A percentile compares a stretch with the other conserved stretches of the same genome.
These are phyloP conservation scores for Limenitis camilla DNA, from an alignment of 2,888 invertebrate genomes.

Conservation along the genomic window DNA sequence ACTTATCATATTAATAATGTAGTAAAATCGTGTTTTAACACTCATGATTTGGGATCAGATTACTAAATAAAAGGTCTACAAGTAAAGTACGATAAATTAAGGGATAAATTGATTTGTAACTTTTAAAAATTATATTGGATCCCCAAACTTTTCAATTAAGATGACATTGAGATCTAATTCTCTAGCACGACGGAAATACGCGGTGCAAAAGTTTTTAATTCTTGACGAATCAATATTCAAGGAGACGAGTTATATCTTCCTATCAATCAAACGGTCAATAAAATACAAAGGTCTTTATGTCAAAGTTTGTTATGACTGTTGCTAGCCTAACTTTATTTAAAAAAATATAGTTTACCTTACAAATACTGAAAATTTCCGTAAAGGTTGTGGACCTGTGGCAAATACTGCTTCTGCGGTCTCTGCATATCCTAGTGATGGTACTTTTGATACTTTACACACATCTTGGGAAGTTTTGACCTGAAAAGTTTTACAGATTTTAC, in stretches of 20 bases:
- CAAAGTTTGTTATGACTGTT: not conserved
- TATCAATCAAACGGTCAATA: not conserved
- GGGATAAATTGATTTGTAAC: no score
- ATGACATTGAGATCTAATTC: constrained; percentile 13
- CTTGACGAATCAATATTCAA: constrained; percentile 5
- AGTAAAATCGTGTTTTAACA: no score
- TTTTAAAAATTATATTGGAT: not conserved
- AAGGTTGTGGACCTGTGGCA: constrained; percentile 70
- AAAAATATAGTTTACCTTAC: constrained; percentile 74
- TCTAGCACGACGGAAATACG: not conserved
- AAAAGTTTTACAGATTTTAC: constrained; percentile 19
- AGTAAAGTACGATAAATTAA: no score
- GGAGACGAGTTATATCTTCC: not conserved
- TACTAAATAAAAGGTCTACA: no score
- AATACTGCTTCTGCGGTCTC: constrained; percentile 78
- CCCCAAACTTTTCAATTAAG: constrained; percentile 9
- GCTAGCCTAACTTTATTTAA: not conserved
- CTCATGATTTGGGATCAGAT: no score
- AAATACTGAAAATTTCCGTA: constrained; percentile 70
- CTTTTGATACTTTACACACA: constrained; percentile 64
- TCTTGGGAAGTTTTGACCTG: constrained; percentile 71
- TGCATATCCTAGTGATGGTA: constrained; percentile 75
- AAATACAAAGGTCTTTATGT: not conserved
- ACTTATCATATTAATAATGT: no score
- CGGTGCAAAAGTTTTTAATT: constrained; percentile 1